These are phyloP conservation scores for Puma concolor DNA, from an alignment of 2,113 vertebrate species.

Conservation along the genomic window DNA sequence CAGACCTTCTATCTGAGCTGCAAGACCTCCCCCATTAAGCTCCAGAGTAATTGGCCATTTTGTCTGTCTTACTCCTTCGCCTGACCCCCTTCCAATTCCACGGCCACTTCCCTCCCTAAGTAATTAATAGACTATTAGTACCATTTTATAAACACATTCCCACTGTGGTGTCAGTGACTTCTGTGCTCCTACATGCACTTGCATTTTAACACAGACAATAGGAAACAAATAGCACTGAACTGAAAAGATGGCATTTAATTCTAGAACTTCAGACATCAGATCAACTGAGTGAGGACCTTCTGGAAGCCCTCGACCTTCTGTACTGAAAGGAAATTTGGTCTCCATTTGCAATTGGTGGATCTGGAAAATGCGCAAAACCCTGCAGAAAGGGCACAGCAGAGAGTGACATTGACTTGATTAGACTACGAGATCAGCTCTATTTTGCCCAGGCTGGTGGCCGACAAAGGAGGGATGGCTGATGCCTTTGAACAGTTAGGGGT, in stretches of 20 bases:
- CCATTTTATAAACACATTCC: background rate
- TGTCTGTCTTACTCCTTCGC: background rate
- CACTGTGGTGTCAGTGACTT: background rate
- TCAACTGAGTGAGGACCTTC: background rate
- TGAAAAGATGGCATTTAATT: background rate
- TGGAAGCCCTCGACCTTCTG: background rate
- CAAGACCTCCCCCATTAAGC: background rate
- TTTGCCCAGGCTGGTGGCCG: background rate
- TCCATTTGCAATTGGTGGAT: background rate
- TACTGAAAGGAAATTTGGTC: background rate
- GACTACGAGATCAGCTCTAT: background rate
- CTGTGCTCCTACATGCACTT: background rate
- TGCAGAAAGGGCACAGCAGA: background rate
- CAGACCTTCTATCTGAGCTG: background rate
- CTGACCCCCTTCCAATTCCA: rapidly evolving
- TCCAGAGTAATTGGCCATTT: background rate
- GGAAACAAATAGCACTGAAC: background rate
- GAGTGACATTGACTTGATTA: background rate
- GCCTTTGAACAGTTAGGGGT: background rate
- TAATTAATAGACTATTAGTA: background rate
- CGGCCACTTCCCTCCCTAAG: background rate
- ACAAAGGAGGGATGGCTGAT: background rate
- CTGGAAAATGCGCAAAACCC: background rate
- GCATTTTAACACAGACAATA: background rate
- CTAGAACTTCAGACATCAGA: background rate